Percentiles rank a stretch among this genome's conserved stretches.
phyloP scores from a whole-genome alignment of 2,113 vertebrate species.

The Muntiacus muntjak region DNA sequence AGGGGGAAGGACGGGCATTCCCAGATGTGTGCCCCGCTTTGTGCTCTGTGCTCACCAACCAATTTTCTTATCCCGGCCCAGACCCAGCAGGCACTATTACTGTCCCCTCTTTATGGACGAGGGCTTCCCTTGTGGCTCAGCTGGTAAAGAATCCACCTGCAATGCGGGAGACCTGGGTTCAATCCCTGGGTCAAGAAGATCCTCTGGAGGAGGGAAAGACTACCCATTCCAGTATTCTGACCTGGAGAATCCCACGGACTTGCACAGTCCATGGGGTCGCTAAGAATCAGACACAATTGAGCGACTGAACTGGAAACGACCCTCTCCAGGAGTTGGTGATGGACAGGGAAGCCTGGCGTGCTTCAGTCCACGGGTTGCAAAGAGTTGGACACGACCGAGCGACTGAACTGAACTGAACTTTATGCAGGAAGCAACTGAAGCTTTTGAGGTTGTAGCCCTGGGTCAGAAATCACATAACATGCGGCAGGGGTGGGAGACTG shows the following conservation, averaged over 20 bases:
- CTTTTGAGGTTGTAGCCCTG: neutral
- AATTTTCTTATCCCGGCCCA: neutral
- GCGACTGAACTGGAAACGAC: neutral
- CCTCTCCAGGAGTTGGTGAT: neutral
- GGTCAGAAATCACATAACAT: neutral
- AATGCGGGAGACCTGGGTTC: neutral
- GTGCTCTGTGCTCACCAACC: neutral
- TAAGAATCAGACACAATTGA: neutral
- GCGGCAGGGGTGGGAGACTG: neutral
- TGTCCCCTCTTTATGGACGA: neutral
- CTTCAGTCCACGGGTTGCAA: neutral
- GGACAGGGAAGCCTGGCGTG: neutral
- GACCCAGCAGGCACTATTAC: neutral
- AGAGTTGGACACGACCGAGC: neutral
- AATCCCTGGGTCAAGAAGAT: neutral
- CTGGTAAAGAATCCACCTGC: neutral
- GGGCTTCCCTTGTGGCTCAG: neutral
- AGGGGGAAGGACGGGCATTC: neutral
- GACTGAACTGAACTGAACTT: neutral
- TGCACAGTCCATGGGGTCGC: neutral
- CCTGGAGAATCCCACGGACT: neutral
- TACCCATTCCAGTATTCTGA: neutral
- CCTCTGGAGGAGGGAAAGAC: neutral
- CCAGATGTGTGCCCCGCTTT: neutral
- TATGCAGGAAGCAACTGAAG: neutral